A percentile compares a stretch with the other conserved stretches of the same genome.
phyloP scores from a whole-genome alignment of 2,888 invertebrate species.

The Nipponacmea schrenckii region DNA sequence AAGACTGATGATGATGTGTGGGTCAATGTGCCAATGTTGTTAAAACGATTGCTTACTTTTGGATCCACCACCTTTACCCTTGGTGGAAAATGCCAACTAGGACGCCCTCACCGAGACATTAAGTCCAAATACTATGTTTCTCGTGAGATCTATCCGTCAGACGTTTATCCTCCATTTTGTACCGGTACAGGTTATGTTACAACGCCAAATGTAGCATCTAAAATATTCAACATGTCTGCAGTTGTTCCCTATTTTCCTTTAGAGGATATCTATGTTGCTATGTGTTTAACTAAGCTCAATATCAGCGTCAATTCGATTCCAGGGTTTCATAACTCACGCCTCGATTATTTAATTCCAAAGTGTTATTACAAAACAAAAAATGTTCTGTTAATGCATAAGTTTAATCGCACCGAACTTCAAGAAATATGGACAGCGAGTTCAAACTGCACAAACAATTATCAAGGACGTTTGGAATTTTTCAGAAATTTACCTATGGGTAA shows the following conservation, averaged over 20 bases:
- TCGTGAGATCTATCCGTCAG: neutral
- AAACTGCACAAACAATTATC: too few species aligned
- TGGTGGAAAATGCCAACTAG: constrained; percentile 4
- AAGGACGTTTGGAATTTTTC: too few species aligned
- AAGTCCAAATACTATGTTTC: constrained; percentile 20
- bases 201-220: neutral
- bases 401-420: neutral
- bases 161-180: constrained; percentile 19
- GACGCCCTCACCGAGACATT: neutral
- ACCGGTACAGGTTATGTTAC: constrained; percentile 21
- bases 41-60: constrained; percentile 1
- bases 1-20: constrained; percentile 24
- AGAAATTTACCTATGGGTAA: too few species aligned
- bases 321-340: neutral
- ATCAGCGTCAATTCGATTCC: neutral
- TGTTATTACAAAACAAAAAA: neutral
- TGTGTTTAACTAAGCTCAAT: constrained; percentile 11
- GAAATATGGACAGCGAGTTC: neutral
- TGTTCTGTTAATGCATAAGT: neutral
- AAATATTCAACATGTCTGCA: constrained; percentile 10
- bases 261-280: constrained; percentile 22
- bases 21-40: constrained; percentile 17
- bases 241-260: constrained; percentile 19
- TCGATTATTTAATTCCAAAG: neutral
- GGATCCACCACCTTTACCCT: constrained; percentile 1